These are phyloP conservation scores for Schizopygopsis pylzovi DNA, from an alignment of 2,797 vertebrate genomes.

Conservation along the genomic window DNA sequence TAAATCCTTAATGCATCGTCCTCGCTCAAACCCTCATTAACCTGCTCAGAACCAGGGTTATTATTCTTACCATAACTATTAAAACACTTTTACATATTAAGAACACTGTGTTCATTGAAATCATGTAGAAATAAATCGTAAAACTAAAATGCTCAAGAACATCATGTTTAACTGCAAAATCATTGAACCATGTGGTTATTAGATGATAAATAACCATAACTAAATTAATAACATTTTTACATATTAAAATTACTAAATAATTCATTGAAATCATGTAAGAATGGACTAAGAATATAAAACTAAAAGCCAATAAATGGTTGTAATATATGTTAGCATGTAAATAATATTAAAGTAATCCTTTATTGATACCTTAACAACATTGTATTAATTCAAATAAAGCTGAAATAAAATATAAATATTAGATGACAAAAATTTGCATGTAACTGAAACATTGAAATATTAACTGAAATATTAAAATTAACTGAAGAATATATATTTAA, in stretches of 20 bases:
- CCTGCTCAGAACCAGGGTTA: neutral
- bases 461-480: no score
- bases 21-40: slow-evolving; percentile 32
- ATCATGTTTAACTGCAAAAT: no score
- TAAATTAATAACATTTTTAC: neutral
- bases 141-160: neutral
- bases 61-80: neutral
- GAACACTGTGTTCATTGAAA: neutral
- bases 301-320: no score
- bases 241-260: no score
- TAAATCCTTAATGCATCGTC: slow-evolving; percentile 1
- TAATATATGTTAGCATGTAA: neutral
- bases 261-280: no score
- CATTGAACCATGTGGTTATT: no score
- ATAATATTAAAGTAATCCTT: neutral
- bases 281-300: no score
- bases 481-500: no score
- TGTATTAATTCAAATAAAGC: no score
- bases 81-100: no score
- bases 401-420: neutral
- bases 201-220: no score
- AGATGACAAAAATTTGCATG: neutral
- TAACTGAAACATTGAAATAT: neutral
- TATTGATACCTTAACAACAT: no score
- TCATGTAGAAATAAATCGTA: neutral